Conservation (phyloP, 2,888 invertebrate genomes). For the Anaspis maculata region DNA sequence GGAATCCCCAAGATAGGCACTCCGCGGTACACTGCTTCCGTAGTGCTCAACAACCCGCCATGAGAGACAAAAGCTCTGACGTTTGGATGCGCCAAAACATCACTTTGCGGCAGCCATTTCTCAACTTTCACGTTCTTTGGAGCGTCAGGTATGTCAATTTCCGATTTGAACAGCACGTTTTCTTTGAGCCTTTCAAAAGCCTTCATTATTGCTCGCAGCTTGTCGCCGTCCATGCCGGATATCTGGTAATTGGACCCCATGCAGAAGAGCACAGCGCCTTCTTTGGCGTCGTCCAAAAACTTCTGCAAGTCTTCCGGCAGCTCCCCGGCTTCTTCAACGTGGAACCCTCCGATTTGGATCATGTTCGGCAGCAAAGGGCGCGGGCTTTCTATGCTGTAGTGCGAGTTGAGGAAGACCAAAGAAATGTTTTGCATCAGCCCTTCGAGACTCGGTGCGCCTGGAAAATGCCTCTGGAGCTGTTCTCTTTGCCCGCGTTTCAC, state of each 20-base stretch:
- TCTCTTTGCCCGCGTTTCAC: neutral
- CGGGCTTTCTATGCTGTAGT: neutral
- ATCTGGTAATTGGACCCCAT: neutral
- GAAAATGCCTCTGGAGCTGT: neutral
- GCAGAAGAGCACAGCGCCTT: neutral
- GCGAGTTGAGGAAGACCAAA: neutral
- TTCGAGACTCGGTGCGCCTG: neutral
- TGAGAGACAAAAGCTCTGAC: constrained; percentile 51
- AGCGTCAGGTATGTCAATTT: constrained; percentile 42
- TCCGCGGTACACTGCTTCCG: no score
- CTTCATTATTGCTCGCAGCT: constrained; percentile 23
- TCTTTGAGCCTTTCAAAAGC: constrained; percentile 51
- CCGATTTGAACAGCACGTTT: constrained; percentile 61
- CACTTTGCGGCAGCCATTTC: constrained; percentile 58
- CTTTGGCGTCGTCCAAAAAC: no score
- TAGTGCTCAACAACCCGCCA: no score
- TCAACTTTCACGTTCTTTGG: constrained; percentile 49
- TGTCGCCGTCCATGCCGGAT: neutral
- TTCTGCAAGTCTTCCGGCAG: no score
- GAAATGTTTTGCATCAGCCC: neutral
- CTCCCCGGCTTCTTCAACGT: neutral
- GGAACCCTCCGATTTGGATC: no score
- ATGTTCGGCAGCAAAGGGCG: no score
- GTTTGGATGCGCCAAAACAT: constrained; percentile 43
- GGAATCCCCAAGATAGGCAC: constrained; percentile 48